Evolutionary conservation across 2,113 vertebrate species (phyloP).

Genomic region (Ameiurus melas): DNA sequence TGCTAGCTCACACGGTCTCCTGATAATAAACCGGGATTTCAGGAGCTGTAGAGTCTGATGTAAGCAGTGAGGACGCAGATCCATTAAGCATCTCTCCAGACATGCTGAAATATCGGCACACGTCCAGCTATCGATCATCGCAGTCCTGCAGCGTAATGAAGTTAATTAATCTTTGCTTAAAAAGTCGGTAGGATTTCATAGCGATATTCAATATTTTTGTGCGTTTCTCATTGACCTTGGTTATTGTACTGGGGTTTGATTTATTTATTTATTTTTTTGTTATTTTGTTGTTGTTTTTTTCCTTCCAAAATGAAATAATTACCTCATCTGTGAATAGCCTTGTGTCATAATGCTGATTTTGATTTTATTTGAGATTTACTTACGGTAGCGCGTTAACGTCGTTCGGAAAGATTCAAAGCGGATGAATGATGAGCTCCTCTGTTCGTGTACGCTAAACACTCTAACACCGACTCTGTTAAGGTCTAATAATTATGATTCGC

Average conservation of each 20-base stretch:
- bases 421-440: not conserved
- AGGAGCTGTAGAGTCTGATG: not conserved
- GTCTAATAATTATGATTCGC: not conserved
- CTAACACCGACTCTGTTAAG: not conserved
- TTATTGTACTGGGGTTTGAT: not conserved
- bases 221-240: not conserved
- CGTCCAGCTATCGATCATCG: conserved; percentile 24
- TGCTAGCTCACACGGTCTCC: not conserved
- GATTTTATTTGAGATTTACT: not conserved
- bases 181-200: conserved; percentile 7
- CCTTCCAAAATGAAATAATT: not conserved
- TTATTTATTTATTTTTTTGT: not conserved
- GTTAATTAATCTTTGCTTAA: conserved; percentile 35
- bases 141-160: conserved; percentile 13
- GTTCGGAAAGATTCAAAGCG: not conserved
- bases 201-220: conserved; percentile 6
- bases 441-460: not conserved
- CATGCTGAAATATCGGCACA: conserved; percentile 22
- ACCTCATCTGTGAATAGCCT: not conserved
- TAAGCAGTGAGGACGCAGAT: conserved; percentile 33
- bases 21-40: not conserved
- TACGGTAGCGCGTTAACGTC: not conserved
- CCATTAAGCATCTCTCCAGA: conserved; percentile 29
- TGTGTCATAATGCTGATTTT: not conserved
- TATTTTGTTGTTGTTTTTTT: not conserved